Conservation (phyloP, 2,888 invertebrate genomes). For the Uropetala carovei region DNA sequence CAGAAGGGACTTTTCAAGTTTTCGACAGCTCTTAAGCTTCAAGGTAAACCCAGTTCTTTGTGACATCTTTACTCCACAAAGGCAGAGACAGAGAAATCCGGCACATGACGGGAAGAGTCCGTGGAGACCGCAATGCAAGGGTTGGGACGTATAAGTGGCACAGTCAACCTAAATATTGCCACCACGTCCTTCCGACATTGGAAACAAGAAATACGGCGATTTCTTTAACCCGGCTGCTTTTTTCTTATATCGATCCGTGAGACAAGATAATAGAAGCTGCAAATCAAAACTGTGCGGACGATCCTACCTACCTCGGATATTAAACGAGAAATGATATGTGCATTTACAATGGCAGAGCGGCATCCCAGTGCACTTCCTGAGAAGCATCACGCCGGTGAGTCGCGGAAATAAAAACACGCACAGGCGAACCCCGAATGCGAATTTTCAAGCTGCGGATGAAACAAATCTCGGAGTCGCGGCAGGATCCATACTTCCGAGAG, state of each 20-base stretch:
- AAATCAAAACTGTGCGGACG: background rate
- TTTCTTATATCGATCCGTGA: background rate
- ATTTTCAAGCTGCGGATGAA: background rate
- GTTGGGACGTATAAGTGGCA: background rate
- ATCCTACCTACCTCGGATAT: background rate
- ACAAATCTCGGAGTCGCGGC: background rate
- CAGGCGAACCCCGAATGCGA: background rate
- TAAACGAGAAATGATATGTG: background rate
- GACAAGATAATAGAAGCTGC: background rate
- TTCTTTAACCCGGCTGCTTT: too few relatives aligned
- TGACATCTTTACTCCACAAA: background rate
- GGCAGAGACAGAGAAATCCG: slow-evolving; percentile 20
- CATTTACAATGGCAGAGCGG: background rate
- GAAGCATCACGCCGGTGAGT: background rate
- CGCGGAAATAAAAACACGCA: background rate
- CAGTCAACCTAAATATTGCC: background rate
- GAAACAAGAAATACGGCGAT: too few relatives aligned
- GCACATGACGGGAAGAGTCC: background rate
- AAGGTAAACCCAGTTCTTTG: background rate
- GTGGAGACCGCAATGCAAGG: background rate
- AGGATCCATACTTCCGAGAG: background rate
- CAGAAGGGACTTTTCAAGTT: slow-evolving; percentile 19
- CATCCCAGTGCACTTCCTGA: background rate
- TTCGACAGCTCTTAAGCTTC: background rate
- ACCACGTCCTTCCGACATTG: too few relatives aligned